Percentiles rank a stretch among this genome's conserved stretches.
Conservation (phyloP, 2,113 vertebrate genomes). For the Microcebus murinus region DNA sequence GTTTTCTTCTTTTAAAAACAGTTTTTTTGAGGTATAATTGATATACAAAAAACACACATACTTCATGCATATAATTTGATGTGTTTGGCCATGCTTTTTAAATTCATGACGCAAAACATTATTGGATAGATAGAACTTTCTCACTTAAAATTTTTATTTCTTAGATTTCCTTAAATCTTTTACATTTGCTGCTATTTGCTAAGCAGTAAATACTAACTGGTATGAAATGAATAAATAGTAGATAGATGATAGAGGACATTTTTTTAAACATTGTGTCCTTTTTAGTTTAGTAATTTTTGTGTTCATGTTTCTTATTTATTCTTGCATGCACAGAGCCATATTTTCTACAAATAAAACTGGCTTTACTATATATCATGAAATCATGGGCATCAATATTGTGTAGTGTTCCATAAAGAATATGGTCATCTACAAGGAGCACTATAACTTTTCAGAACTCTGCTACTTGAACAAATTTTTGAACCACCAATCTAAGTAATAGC, state of each 20-base stretch:
- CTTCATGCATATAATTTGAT: background rate
- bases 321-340: background rate
- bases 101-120: background rate
- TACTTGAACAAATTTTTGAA: conserved; percentile 46
- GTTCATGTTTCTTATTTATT: background rate
- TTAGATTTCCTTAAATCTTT: background rate
- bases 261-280: background rate
- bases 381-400: no score
- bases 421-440: background rate
- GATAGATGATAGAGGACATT: background rate
- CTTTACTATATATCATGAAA: background rate
- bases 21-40: background rate
- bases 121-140: background rate
- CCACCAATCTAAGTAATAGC: conserved; percentile 14
- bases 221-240: background rate
- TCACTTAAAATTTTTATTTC: background rate
- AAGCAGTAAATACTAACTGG: background rate
- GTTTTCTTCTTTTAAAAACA: background rate
- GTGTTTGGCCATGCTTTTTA: background rate
- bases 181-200: background rate
- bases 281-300: background rate
- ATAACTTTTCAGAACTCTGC: background rate
- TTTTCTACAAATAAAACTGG: background rate
- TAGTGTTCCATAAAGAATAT: background rate
- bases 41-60: background rate